Evolutionary conservation across 2,888 invertebrate genomes (phyloP).

Genomic region (Netelia fuscicornis): DNA sequence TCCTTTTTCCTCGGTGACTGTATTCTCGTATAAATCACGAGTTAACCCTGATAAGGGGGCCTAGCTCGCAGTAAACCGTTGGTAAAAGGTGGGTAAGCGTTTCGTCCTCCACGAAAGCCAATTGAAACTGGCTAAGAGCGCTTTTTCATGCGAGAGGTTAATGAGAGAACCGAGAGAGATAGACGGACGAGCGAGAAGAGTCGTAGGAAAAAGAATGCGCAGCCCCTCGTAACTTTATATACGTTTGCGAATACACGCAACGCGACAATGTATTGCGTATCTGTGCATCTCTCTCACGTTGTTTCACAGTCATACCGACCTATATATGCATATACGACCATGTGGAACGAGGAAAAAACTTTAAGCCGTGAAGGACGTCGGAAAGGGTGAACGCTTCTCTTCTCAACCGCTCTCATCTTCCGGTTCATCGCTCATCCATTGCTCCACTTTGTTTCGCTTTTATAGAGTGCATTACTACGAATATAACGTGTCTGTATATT

Average conservation of each 20-base stretch:
- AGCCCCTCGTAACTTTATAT: constrained; percentile 51
- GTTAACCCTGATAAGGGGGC: background rate
- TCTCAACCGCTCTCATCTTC: constrained; percentile 39
- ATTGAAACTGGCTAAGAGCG: constrained; percentile 78
- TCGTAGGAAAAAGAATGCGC: constrained; percentile 48
- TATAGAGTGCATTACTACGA: background rate
- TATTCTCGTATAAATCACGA: background rate
- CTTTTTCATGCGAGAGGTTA: constrained; percentile 77
- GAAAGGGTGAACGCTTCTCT: constrained; percentile 27
- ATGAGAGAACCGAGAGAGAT: constrained; percentile 71
- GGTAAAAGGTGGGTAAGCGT: constrained; percentile 74
- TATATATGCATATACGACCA: constrained; percentile 19
- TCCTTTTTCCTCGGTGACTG: background rate
- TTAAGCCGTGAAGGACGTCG: constrained; percentile 47
- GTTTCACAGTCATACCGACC: background rate
- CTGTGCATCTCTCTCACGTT: background rate
- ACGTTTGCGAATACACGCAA: constrained; percentile 1
- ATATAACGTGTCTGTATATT: background rate
- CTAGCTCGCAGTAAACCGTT: constrained; percentile 55
- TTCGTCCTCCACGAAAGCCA: constrained; percentile 75
- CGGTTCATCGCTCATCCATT: constrained; percentile 61
- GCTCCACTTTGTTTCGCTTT: constrained; percentile 53
- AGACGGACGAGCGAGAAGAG: constrained; percentile 35
- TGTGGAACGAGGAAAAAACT: constrained; percentile 68
- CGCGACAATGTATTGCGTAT: constrained; percentile 2